These are phyloP conservation scores for Hippoglossus hippoglossus DNA, from an alignment of 2,797 vertebrate genomes.

Conservation along the genomic window DNA sequence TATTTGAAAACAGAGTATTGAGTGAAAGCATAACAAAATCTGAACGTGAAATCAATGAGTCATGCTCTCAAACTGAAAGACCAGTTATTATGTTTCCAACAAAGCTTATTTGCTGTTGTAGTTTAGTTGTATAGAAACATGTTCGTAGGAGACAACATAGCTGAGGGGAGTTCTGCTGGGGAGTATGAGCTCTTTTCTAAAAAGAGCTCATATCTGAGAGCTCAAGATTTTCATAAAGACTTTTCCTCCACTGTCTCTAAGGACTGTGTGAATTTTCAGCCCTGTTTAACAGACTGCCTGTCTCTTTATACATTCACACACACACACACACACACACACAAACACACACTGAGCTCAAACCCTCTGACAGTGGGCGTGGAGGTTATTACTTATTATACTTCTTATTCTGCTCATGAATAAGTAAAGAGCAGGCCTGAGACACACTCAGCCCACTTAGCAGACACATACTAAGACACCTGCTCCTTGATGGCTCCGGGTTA, in stretches of 20 bases:
- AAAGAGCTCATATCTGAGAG: no score
- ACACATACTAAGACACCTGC: conserved; percentile 66
- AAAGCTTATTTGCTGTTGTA: no score
- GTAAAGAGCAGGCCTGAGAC: conserved; percentile 63
- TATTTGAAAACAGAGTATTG: no score
- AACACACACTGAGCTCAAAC: conserved; percentile 9
- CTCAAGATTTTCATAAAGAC: no score
- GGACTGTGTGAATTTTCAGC: conserved; percentile 35
- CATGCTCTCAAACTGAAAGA: no score
- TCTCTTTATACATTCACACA: neutral
- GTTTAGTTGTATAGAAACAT: no score
- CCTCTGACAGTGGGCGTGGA: conserved; percentile 53
- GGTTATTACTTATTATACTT: conserved; percentile 65
- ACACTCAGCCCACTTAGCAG: conserved; percentile 62
- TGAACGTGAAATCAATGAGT: no score
- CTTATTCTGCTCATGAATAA: conserved; percentile 78
- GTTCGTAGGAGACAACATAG: no score
- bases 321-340: conserved; percentile 17
- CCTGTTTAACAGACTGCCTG: conserved; percentile 45
- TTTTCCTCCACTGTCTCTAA: neutral
- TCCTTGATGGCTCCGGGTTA: conserved; percentile 63
- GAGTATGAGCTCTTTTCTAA: no score
- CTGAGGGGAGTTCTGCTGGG: no score
- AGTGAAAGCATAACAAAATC: no score
- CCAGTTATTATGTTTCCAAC: neutral